Evolutionary conservation across 1,140 invertebrate genomes (phyloP).

Genomic region (Achroia grisella): DNA sequence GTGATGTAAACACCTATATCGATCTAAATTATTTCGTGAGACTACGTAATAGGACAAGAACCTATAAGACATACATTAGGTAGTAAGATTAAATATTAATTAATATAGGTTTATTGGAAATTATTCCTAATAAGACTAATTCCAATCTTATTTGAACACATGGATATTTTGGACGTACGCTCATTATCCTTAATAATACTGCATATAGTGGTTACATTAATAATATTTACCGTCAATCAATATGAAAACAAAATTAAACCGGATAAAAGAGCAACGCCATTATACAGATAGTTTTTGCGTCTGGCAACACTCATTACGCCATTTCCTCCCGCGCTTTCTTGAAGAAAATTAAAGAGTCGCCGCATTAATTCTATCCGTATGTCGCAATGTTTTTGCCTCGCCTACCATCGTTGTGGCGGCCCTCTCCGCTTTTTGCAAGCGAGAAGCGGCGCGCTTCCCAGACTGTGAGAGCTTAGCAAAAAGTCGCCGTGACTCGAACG

Average conservation of each 20-base stretch:
- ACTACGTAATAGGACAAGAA: too few species aligned
- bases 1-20: too few species aligned
- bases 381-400: constrained; percentile 55
- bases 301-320: constrained; percentile 60
- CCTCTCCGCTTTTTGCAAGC: constrained; percentile 39
- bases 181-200: too few species aligned
- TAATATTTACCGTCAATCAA: background rate
- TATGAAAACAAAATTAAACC: constrained; percentile 21
- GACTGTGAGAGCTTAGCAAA: constrained; percentile 41
- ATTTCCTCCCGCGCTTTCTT: constrained; percentile 68
- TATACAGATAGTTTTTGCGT: constrained; percentile 63
- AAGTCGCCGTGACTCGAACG: constrained; percentile 37
- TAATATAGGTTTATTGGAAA: too few species aligned
- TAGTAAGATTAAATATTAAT: too few species aligned
- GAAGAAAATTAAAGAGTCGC: constrained; percentile 69
- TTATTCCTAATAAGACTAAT: too few species aligned
- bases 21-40: too few species aligned
- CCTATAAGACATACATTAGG: too few species aligned
- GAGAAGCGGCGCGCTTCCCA: constrained; percentile 45
- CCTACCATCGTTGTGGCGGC: constrained; percentile 53
- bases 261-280: constrained; percentile 51
- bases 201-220: too few species aligned
- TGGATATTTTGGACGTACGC: too few species aligned
- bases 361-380: constrained; percentile 67
- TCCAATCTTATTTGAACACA: too few species aligned